Evolutionary conservation across 2,113 vertebrate species (phyloP).

Genomic region (Clinocottus analis): DNA sequence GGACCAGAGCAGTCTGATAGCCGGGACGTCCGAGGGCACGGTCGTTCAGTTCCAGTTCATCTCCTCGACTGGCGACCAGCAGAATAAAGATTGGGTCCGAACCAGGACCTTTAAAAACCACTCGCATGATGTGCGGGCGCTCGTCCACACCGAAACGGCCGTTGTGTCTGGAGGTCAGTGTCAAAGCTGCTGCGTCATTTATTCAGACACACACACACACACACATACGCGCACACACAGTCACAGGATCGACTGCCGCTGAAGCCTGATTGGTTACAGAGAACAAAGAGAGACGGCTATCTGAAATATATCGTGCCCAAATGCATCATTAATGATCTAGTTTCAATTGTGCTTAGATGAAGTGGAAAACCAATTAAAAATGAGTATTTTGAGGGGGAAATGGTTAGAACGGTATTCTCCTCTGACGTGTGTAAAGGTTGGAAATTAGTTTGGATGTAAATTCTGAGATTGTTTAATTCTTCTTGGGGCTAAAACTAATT

Average conservation of each 20-base stretch:
- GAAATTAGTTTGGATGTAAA: too few relatives aligned
- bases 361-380: neutral
- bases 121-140: constrained; percentile 90
- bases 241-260: too few relatives aligned
- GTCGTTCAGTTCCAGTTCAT: constrained; percentile 93
- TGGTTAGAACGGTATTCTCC: neutral
- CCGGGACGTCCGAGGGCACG: constrained; percentile 91
- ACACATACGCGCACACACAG: too few relatives aligned
- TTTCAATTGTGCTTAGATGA: too few relatives aligned
- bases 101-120: constrained; percentile 94
- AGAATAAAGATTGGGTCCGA: constrained; percentile 88
- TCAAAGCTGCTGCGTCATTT: neutral
- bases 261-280: neutral
- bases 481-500: too few relatives aligned
- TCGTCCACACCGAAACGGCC: constrained; percentile 86
- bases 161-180: constrained; percentile 92
- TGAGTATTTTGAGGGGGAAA: neutral
- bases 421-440: too few relatives aligned
- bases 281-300: too few relatives aligned
- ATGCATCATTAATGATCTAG: too few relatives aligned
- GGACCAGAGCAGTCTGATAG: constrained; percentile 91
- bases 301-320: too few relatives aligned
- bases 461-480: too few relatives aligned
- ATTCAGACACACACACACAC: too few relatives aligned
- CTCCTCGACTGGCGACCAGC: constrained; percentile 73